Conservation (phyloP, 92 coral and sea anemone genomes). For the Zoanthus solanderi region DNA sequence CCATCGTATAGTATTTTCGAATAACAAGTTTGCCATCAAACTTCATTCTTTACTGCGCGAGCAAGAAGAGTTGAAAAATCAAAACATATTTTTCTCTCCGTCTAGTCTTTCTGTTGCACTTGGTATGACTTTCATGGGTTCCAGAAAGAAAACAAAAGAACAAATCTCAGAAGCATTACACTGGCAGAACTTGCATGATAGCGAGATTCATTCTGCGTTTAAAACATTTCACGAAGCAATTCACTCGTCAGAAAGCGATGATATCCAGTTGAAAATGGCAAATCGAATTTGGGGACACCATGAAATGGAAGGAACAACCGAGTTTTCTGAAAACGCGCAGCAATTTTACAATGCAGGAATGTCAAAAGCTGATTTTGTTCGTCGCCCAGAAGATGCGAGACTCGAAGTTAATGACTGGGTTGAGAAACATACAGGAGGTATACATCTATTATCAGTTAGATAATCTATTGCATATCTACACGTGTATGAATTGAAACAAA, state of each 20-base stretch:
- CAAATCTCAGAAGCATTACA: constrained; percentile 76
- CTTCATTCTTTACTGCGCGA: constrained; percentile 34
- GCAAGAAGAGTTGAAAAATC: constrained; percentile 30
- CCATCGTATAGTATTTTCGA: constrained; percentile 13
- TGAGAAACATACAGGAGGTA: constrained; percentile 74
- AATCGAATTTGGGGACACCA: constrained; percentile 91
- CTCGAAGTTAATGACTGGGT: constrained; percentile 90
- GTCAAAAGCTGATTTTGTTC: constrained; percentile 76
- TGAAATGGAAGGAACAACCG: constrained; percentile 57
- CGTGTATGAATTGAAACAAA: too few relatives aligned
- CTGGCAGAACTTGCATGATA: constrained; percentile 70
- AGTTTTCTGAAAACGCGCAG: constrained; percentile 61
- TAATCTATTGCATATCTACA: too few relatives aligned
- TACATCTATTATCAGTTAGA: too few relatives aligned
- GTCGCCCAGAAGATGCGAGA: constrained; percentile 71
- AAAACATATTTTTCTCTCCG: constrained; percentile 86
- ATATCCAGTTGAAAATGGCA: constrained; percentile 74
- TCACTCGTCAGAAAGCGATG: constrained; percentile 49
- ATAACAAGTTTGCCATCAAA: constrained; percentile 23
- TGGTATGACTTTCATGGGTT: constrained; percentile 87
- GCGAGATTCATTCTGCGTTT: constrained; percentile 73
- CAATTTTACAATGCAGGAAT: constrained; percentile 72
- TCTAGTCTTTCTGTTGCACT: constrained; percentile 81
- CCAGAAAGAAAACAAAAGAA: constrained; percentile 75
- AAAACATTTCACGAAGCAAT: constrained; percentile 82